phyloP scores from a whole-genome alignment of 2,797 vertebrate species.

The Manis javanica region DNA sequence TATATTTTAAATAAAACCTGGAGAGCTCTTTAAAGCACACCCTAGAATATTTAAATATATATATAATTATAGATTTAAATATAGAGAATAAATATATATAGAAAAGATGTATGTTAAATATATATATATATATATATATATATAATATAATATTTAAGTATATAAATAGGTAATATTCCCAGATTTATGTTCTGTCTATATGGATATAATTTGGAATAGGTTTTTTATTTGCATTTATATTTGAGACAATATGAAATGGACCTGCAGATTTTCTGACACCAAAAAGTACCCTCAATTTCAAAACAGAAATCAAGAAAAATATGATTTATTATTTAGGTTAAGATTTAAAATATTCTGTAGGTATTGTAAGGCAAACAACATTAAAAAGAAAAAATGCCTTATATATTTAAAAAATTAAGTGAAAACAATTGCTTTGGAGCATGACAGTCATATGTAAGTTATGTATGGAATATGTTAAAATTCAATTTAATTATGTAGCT shows the following conservation, averaged over 20 bases:
- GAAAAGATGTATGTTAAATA: no score
- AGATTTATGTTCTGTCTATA: neutral
- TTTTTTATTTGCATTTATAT: conserved; percentile 33
- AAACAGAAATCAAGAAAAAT: neutral
- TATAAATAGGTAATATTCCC: conserved; percentile 53
- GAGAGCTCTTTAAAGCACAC: conserved; percentile 34
- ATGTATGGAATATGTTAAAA: neutral
- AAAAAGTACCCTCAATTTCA: neutral
- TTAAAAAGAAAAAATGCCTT: neutral
- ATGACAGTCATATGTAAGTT: neutral
- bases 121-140: no score
- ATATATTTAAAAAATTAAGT: neutral
- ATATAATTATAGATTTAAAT: no score
- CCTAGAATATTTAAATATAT: conserved; percentile 48
- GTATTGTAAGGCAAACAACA: neutral
- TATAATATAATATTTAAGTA: neutral
- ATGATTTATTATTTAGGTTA: neutral
- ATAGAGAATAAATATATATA: no score
- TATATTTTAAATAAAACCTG: conserved; percentile 72
- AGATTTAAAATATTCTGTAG: neutral
- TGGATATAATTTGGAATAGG: neutral
- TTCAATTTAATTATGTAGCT: neutral
- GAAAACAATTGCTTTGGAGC: neutral
- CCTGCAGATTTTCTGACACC: neutral
- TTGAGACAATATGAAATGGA: conserved; percentile 53